phyloP scores from a whole-genome alignment of 2,888 invertebrate genomes.

The Criorhina ranunculi region DNA sequence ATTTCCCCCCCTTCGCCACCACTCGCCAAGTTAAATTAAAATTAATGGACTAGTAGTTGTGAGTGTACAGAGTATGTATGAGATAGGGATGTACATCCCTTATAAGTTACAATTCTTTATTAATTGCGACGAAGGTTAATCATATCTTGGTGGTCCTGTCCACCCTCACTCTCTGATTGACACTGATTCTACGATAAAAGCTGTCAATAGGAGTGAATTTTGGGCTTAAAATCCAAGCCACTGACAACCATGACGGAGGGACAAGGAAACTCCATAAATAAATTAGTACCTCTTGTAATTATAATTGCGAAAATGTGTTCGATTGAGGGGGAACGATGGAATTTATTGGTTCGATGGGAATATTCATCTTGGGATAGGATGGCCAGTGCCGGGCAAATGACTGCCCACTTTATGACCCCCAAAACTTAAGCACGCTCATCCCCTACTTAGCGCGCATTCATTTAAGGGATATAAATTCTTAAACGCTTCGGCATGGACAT shows the following conservation, averaged over 20 bases:
- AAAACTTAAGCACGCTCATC: slow-evolving; percentile 7
- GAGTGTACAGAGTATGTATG: too few species aligned
- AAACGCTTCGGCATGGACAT: slow-evolving; percentile 25
- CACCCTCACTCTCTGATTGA: not conserved
- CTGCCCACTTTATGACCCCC: slow-evolving; percentile 21
- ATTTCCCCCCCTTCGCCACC: slow-evolving; percentile 1
- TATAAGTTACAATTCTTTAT: too few species aligned
- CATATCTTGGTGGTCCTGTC: not conserved
- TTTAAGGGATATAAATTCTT: slow-evolving; percentile 29
- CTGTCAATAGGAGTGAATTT: slow-evolving; percentile 6
- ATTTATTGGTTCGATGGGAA: slow-evolving; percentile 9
- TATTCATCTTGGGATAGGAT: not conserved
- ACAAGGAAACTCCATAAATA: slow-evolving; percentile 30
- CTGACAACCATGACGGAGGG: not conserved
- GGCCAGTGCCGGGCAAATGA: not conserved
- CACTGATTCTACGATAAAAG: slow-evolving; percentile 10
- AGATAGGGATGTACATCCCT: too few species aligned
- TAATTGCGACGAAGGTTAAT: slow-evolving; percentile 21
- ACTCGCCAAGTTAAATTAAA: slow-evolving; percentile 25
- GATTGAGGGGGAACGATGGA: not conserved
- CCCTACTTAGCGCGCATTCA: slow-evolving; percentile 13
- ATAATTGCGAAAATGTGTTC: slow-evolving; percentile 40
- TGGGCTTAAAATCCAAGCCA: not conserved
- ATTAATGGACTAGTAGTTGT: slow-evolving; percentile 50
- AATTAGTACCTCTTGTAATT: slow-evolving; percentile 36